Evolutionary conservation across 2,797 vertebrate genomes (phyloP).

Genomic region (Epinephelus awoara): DNA sequence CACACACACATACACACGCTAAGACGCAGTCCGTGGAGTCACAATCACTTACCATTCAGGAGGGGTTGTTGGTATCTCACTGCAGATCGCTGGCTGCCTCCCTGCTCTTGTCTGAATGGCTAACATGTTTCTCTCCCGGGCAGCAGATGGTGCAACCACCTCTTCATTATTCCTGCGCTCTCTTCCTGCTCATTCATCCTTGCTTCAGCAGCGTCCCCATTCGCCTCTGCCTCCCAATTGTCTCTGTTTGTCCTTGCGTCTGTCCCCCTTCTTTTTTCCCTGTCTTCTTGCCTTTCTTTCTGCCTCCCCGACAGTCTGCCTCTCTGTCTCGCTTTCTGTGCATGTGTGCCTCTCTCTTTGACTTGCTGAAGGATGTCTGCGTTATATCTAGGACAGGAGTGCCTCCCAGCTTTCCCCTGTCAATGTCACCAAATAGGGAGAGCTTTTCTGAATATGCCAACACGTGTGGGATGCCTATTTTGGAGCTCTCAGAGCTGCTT

Average conservation of each 20-base stretch:
- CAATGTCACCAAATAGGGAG: conserved; percentile 47
- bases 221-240: conserved; percentile 19
- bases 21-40: conserved; percentile 18
- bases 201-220: conserved; percentile 20
- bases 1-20: conserved; percentile 15
- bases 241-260: conserved; percentile 47
- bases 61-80: conserved; percentile 49
- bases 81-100: conserved; percentile 60
- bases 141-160: conserved; percentile 64
- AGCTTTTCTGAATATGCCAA: conserved; percentile 8
- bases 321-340: conserved; percentile 25
- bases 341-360: conserved; percentile 18
- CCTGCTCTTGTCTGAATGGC: conserved; percentile 44
- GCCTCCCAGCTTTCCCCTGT: conserved; percentile 24
- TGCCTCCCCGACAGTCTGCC: conserved; percentile 39
- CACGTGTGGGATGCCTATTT: conserved; percentile 17
- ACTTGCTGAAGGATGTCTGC: conserved; percentile 53
- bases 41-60: conserved; percentile 71
- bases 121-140: conserved; percentile 57
- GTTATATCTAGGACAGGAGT: conserved; percentile 49
- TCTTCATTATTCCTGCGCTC: conserved; percentile 51
- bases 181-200: conserved; percentile 26
- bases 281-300: conserved; percentile 28
- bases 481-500: neutral
- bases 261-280: neutral